A percentile compares a stretch with the other conserved stretches of the same genome.
phyloP scores from a whole-genome alignment of 1,140 invertebrate genomes.

The Odontomachus brunneus region DNA sequence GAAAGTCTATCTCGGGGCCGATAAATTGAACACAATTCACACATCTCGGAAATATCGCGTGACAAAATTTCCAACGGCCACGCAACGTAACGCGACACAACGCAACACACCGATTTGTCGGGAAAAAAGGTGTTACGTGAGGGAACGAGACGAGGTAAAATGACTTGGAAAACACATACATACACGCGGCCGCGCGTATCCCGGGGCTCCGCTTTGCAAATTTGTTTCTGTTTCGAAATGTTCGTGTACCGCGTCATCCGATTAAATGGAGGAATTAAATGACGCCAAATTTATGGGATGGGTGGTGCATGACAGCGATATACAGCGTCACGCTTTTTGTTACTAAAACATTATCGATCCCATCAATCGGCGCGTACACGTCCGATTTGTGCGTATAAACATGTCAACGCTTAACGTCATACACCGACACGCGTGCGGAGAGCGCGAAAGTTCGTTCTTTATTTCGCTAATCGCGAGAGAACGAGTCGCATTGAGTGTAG shows the following conservation, averaged over 20 bases:
- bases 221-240: constrained; percentile 41
- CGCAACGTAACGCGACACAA: too few species aligned
- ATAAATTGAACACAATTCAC: too few species aligned
- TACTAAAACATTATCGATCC: constrained; percentile 56
- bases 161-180: not conserved
- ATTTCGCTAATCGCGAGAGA: constrained; percentile 29
- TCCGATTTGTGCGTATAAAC: constrained; percentile 53
- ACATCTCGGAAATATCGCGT: too few species aligned
- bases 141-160: not conserved
- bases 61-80: too few species aligned
- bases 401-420: constrained; percentile 46
- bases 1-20: too few species aligned
- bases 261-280: constrained; percentile 59
- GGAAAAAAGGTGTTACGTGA: not conserved
- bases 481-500: not conserved
- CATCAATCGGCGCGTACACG: constrained; percentile 47
- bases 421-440: not conserved
- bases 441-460: constrained; percentile 43
- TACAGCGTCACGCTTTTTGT: constrained; percentile 58
- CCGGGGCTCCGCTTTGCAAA: constrained; percentile 8
- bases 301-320: constrained; percentile 34
- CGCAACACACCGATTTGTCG: not conserved
- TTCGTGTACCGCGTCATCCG: constrained; percentile 46
- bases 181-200: not conserved
- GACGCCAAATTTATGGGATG: constrained; percentile 49